phyloP scores from a whole-genome alignment of 2,797 vertebrate species.

The Characodon lateralis region DNA sequence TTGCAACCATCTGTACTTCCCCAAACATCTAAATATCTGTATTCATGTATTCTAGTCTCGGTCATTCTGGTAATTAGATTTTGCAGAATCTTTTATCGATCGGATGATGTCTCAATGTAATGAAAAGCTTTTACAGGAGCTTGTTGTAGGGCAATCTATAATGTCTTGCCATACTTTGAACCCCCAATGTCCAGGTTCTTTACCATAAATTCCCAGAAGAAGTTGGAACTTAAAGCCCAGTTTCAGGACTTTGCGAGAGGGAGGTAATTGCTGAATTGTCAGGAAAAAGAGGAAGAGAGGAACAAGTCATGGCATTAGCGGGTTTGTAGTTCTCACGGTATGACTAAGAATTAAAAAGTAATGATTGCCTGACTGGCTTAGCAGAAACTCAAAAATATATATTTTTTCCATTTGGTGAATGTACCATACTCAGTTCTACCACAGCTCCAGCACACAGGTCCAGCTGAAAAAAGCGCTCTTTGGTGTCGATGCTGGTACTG shows the following conservation, averaged over 20 bases:
- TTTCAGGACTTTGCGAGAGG: constrained; percentile 45
- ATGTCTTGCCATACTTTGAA: constrained; percentile 29
- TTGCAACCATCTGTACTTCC: neutral
- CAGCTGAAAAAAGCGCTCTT: neutral
- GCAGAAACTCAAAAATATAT: neutral
- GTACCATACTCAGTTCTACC: neutral
- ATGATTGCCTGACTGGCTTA: neutral
- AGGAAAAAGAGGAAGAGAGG: neutral
- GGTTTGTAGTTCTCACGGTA: neutral
- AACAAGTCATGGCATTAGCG: no score
- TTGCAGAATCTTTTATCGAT: constrained; percentile 67
- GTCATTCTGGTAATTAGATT: constrained; percentile 67
- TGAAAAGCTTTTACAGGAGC: constrained; percentile 78
- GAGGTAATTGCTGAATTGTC: neutral
- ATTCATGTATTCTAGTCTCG: constrained; percentile 22
- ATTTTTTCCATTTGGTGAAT: neutral
- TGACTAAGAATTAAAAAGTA: neutral
- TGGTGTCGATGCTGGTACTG: neutral
- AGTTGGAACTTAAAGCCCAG: constrained; percentile 49
- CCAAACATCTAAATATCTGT: constrained; percentile 39
- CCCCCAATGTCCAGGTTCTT: constrained; percentile 30
- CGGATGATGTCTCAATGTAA: constrained; percentile 66
- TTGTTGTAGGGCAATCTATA: constrained; percentile 73
- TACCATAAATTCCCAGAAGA: constrained; percentile 60
- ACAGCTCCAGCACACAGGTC: neutral